Percentiles rank a stretch among this genome's conserved stretches.
phyloP scores from a whole-genome alignment of 2,797 vertebrate species.

The Crax fasciolata region DNA sequence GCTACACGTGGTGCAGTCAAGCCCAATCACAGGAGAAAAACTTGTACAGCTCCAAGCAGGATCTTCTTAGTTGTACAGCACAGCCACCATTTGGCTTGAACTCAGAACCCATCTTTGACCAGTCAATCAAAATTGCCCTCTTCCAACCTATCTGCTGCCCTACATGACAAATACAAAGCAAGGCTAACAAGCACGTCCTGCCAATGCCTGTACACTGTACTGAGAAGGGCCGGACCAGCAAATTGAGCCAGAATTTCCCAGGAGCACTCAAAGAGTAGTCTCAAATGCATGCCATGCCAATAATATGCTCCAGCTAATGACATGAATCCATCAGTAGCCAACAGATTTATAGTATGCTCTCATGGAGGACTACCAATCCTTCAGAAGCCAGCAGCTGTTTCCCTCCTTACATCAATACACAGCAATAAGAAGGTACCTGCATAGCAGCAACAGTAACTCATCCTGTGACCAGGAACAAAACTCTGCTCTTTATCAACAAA shows the following conservation, averaged over 20 bases:
- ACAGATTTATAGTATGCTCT: background rate
- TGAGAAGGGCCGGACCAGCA: rapidly evolving
- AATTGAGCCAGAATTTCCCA: rapidly evolving
- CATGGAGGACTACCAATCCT: background rate
- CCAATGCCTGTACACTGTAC: background rate
- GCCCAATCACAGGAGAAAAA: background rate
- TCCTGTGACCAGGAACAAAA: background rate
- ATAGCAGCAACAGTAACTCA: background rate
- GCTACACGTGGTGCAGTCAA: rapidly evolving
- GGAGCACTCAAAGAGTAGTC: background rate
- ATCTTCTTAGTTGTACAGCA: rapidly evolving
- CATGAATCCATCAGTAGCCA: background rate
- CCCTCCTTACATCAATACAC: background rate
- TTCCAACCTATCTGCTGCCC: background rate
- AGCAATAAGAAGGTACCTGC: background rate
- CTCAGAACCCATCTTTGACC: background rate
- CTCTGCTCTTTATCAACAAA: background rate
- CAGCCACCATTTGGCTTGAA: rapidly evolving
- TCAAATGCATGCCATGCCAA: background rate
- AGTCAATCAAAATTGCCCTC: background rate
- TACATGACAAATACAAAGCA: background rate
- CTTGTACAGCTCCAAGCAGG: background rate
- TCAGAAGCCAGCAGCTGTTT: background rate
- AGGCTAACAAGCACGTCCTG: too few relatives aligned
- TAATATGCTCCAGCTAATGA: background rate